Conservation (phyloP, 1,140 invertebrate species). For the Oryzaephilus surinamensis region DNA sequence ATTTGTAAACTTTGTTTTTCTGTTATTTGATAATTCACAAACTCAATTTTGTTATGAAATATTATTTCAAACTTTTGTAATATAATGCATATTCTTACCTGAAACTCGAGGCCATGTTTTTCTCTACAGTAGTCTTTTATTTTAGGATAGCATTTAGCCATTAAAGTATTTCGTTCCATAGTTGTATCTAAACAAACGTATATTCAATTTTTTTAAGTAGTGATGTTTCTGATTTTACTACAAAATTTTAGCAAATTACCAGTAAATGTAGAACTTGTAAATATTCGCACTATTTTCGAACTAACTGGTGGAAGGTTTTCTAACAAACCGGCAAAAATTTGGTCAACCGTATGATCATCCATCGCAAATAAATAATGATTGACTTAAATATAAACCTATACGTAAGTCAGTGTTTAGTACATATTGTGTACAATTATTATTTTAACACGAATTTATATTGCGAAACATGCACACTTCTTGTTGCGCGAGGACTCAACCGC, state of each 20-base stretch:
- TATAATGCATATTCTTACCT: too few species aligned
- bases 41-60: too few species aligned
- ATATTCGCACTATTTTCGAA: constrained; percentile 96
- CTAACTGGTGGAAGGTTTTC: constrained; percentile 86
- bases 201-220: constrained; percentile 1
- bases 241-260: constrained; percentile 46
- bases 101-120: constrained; percentile 97
- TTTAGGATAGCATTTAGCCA: constrained; percentile 96
- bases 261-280: constrained; percentile 97
- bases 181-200: constrained; percentile 70
- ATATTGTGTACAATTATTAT: too few species aligned
- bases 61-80: too few species aligned
- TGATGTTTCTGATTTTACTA: constrained; percentile 1
- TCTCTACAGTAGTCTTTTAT: constrained; percentile 96
- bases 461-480: too few species aligned
- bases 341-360: constrained; percentile 82
- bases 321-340: constrained; percentile 82
- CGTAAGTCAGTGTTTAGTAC: too few species aligned
- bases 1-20: too few species aligned
- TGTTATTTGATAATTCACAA: too few species aligned
- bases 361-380: too few species aligned
- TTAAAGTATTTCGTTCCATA: constrained; percentile 93
- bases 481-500: too few species aligned
- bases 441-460: too few species aligned
- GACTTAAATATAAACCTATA: too few species aligned